A percentile compares a stretch with the other conserved stretches of the same genome.
phyloP scores from a whole-genome alignment of 2,888 invertebrate genomes.

The Chymomyza caudatula region DNA sequence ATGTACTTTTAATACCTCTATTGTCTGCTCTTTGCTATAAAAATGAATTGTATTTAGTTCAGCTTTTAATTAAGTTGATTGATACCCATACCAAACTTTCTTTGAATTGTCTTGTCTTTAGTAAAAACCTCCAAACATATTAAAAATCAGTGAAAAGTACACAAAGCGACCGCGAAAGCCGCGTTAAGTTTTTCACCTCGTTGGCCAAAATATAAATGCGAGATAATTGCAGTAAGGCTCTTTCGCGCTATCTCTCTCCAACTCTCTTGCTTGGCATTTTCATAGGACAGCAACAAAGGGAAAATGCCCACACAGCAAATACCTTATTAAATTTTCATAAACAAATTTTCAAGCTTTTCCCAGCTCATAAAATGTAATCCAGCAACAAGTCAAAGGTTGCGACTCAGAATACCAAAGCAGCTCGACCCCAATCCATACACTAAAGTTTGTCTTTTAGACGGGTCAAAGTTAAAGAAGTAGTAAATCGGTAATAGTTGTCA shows the following conservation, averaged over 20 bases:
- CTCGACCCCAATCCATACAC: background rate
- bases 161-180: constrained; percentile 36
- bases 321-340: constrained; percentile 59
- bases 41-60: constrained; percentile 3
- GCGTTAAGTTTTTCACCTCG: constrained; percentile 54
- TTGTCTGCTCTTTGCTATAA: background rate
- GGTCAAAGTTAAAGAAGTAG: constrained; percentile 1
- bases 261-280: background rate
- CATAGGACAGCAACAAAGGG: background rate
- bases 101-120: background rate
- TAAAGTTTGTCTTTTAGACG: constrained; percentile 11
- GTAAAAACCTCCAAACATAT: constrained; percentile 23
- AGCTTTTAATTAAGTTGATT: constrained; percentile 55
- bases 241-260: constrained; percentile 15
- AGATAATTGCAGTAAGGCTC: constrained; percentile 51
- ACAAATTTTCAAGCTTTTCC: constrained; percentile 39
- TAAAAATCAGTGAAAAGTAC: constrained; percentile 18
- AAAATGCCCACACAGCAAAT: background rate
- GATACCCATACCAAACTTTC: constrained; percentile 24
- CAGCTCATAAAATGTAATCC: constrained; percentile 52
- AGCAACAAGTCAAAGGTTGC: constrained; percentile 53
- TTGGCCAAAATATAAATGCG: constrained; percentile 63
- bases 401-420: background rate
- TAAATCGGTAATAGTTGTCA: background rate
- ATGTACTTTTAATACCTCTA: background rate